phyloP scores from a whole-genome alignment of 2,797 vertebrate species.

The Garrulus glandarius region DNA sequence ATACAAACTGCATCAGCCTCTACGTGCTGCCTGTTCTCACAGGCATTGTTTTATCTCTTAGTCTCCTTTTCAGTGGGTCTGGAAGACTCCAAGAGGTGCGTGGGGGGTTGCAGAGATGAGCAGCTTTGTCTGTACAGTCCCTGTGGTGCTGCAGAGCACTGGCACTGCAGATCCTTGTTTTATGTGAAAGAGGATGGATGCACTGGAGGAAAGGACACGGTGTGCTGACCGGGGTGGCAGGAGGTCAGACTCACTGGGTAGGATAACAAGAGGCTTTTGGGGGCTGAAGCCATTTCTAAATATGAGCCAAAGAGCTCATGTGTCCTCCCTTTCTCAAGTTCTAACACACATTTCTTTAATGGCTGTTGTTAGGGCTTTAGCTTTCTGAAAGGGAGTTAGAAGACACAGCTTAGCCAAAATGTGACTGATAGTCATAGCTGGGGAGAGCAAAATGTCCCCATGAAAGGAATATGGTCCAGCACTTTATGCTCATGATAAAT shows the following conservation, averaged over 20 bases:
- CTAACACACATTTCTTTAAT: background rate
- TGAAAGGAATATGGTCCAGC: background rate
- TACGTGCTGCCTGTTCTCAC: background rate
- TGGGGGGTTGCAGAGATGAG: background rate
- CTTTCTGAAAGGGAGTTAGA: background rate
- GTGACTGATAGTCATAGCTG: background rate
- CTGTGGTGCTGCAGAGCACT: background rate
- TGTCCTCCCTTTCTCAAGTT: background rate
- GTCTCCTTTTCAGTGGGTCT: background rate
- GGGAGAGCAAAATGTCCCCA: background rate
- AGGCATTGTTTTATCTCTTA: background rate
- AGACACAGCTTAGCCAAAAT: background rate
- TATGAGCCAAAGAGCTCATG: background rate
- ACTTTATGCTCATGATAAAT: background rate
- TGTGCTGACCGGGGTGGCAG: background rate
- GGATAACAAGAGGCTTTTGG: background rate
- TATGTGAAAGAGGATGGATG: accelerated
- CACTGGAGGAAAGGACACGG: background rate
- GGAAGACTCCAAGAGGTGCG: background rate
- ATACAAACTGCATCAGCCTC: background rate
- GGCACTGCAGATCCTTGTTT: background rate
- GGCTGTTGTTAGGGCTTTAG: background rate
- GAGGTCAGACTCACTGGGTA: background rate
- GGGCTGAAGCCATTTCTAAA: background rate
- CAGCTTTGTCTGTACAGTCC: background rate